These are phyloP conservation scores for Manis crassicaudata DNA, from an alignment of 2,797 vertebrate genomes.

Conservation along the genomic window DNA sequence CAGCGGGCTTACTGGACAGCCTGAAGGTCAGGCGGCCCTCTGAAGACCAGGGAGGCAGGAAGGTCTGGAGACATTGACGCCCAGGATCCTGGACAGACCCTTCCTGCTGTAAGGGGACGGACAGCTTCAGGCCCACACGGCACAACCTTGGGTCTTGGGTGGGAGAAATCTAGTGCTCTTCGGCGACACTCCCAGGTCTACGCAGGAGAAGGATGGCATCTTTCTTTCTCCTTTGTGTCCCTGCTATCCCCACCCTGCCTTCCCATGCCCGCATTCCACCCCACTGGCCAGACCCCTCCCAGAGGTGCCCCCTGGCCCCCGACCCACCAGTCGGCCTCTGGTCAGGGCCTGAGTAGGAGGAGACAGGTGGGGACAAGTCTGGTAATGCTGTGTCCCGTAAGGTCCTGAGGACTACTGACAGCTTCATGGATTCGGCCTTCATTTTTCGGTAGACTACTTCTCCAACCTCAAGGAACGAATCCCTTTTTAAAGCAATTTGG, in stretches of 20 bases:
- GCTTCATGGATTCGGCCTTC: not conserved
- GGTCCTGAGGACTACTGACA: not conserved
- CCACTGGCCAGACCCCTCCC: not conserved
- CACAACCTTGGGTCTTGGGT: no score
- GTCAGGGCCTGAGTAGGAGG: not conserved
- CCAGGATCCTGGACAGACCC: not conserved
- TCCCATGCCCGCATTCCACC: not conserved
- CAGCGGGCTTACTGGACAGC: not conserved
- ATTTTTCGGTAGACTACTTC: not conserved
- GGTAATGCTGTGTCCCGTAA: not conserved
- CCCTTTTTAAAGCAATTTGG: not conserved
- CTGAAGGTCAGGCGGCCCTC: not conserved
- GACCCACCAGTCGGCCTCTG: no score
- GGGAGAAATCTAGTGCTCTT: no score
- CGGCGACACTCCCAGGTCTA: not conserved
- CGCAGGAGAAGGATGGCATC: no score
- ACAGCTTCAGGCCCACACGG: not conserved
- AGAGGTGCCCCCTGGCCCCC: not conserved
- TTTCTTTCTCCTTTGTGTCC: not conserved
- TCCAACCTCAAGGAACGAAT: not conserved
- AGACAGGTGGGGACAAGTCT: not conserved
- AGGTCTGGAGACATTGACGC: not conserved
- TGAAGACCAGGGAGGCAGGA: not conserved
- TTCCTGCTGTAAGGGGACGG: not conserved
- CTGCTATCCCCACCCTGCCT: not conserved